Evolutionary conservation across 2,888 invertebrate genomes (phyloP), one percentile per base, ranked within the genome.

Genomic region (Calliphora vomitoria): DNA sequence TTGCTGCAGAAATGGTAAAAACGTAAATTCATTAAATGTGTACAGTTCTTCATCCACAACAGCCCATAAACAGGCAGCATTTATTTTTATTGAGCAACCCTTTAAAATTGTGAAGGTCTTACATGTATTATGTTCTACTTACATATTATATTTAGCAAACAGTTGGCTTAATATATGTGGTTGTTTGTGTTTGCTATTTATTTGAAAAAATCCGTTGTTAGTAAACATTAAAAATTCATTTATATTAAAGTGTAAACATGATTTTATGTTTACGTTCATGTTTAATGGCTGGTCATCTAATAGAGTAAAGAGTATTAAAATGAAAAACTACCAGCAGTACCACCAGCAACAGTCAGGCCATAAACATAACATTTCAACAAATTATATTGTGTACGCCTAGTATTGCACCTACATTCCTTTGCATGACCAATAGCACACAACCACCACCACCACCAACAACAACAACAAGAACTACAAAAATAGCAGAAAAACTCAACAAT

Each of bases 321-420:
- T 64, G 44, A 4, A 15, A 69, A 64, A 78, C 44, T 35, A 55
- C 55, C 35, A 4, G 20, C 58, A 55, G 10, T 35, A 18, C 11
- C 8, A 35, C n/a, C 50, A 53, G 69, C 53, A 71, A 53, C 53
- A 66, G 66, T 25, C 31, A 58, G 25, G 38, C 35, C 35, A 58
- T 66, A 82, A 81, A 75, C 44, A 55, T 55, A 82, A 86, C 78
- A 82, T 82, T 84, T 84, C 81, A 84, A 47, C 81, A 82, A 87
- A 82, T 87, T 83, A 78, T 78, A 78, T 38, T 68, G 81, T 62
- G 72, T 60, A 72, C 81, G 72, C 76, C 78, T 72, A 35, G n/a
- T 72, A 71, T 20, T 35, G 71, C 62, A 78, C 44, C 60, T 55
- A 68, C 60, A 76, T 53, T 35, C 35, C 47, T 3, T 69, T 62